These are phyloP conservation scores for Toxonevra muliebris DNA, from an alignment of 2,888 invertebrate genomes.

Conservation along the genomic window DNA sequence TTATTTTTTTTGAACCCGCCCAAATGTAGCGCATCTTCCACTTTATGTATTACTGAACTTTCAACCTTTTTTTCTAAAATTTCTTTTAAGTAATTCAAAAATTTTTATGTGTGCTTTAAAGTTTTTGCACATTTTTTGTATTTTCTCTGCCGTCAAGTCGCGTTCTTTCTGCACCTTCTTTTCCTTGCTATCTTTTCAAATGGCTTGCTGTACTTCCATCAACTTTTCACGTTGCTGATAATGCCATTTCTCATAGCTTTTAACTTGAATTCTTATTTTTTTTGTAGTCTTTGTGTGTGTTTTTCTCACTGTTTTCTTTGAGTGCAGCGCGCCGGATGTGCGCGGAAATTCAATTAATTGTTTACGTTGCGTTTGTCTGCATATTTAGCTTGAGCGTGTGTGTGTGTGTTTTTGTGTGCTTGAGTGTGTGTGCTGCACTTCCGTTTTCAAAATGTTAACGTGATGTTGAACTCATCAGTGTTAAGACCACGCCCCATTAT, in stretches of 20 bases:
- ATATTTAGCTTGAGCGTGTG: neutral
- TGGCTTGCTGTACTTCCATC: constrained; percentile 10
- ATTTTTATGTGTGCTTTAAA: no score
- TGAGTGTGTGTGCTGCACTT: neutral
- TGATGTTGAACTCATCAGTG: no score
- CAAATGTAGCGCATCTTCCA: neutral
- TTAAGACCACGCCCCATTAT: no score
- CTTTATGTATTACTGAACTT: neutral
- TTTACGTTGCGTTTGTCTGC: constrained; percentile 35
- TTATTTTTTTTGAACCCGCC: neutral
- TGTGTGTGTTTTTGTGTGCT: constrained; percentile 13
- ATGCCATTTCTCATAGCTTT: constrained; percentile 17
- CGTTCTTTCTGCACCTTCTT: constrained; percentile 7
- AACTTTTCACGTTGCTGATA: constrained; percentile 26
- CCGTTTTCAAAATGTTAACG: no score
- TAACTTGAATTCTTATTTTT: constrained; percentile 1
- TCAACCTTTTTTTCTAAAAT: no score
- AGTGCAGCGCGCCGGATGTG: constrained; percentile 29
- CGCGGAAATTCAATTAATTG: constrained; percentile 40
- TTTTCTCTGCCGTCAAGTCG: constrained; percentile 1
- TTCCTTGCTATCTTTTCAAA: constrained; percentile 16
- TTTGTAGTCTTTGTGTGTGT: constrained; percentile 1
- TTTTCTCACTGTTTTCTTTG: neutral
- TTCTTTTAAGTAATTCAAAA: no score
- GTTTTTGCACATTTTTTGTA: neutral